Evolutionary conservation across 2,888 invertebrate genomes (phyloP).

Genomic region (Omphaloscelis lunosa): DNA sequence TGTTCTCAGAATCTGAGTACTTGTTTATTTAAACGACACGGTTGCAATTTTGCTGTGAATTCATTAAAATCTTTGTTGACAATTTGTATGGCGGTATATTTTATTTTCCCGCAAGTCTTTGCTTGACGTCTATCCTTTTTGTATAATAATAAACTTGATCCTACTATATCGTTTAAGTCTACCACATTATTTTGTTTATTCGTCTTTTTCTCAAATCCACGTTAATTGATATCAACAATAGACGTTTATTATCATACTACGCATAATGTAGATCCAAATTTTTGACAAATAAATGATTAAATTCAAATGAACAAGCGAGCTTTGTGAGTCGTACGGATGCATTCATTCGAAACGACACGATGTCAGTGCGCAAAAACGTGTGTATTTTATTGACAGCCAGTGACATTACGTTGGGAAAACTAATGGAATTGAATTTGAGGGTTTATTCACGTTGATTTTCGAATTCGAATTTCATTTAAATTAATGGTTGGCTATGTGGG

Average conservation of each 20-base stretch:
- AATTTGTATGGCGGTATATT: constrained; percentile 1
- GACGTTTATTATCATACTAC: constrained; percentile 13
- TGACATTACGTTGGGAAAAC: constrained; percentile 30
- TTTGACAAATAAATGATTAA: constrained; percentile 39
- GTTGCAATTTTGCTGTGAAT: constrained; percentile 26
- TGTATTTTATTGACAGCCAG: constrained; percentile 55
- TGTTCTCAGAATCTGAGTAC: constrained; percentile 46
- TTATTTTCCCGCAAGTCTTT: neutral
- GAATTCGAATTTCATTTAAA: constrained; percentile 16
- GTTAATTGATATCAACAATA: constrained; percentile 16
- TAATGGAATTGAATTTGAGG: constrained; percentile 42
- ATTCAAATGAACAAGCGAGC: constrained; percentile 43
- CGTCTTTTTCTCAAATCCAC: neutral
- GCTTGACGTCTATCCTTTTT: neutral
- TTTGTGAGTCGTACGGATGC: constrained; percentile 41
- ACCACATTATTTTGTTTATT: neutral
- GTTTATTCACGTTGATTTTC: constrained; percentile 27
- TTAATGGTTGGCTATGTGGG: neutral
- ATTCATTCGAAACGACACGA: constrained; percentile 53
- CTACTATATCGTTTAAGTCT: neutral
- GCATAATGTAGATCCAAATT: neutral
- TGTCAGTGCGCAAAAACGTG: constrained; percentile 50
- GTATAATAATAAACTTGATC: neutral
- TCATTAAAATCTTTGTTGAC: constrained; percentile 3
- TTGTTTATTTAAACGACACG: constrained; percentile 33